A percentile compares a stretch with the other conserved stretches of the same genome.
Evolutionary conservation across 2,888 invertebrate genomes (phyloP).

Genomic region (Pachydiplax longipennis): DNA sequence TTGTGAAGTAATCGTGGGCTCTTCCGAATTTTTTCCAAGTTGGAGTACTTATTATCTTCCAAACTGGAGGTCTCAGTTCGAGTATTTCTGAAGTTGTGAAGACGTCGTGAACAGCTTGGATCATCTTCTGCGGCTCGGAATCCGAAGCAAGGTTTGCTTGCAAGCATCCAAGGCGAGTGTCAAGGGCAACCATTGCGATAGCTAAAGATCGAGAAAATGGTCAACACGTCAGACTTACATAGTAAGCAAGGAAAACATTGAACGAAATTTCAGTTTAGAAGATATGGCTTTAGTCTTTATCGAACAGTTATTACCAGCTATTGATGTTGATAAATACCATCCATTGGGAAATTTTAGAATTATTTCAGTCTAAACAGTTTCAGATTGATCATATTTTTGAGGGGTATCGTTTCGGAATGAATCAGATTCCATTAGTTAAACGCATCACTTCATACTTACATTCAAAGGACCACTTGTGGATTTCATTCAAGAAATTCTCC

Average conservation of each 20-base stretch:
- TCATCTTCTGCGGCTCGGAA: conserved; percentile 58
- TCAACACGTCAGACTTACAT: too few species aligned
- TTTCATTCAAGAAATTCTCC: conserved; percentile 55
- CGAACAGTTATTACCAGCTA: too few species aligned
- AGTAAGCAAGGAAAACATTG: too few species aligned
- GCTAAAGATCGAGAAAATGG: conserved; percentile 49
- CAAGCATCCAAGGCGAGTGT: conserved; percentile 60
- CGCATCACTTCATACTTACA: conserved; percentile 54
- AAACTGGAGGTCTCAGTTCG: conserved; percentile 57
- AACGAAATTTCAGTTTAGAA: too few species aligned
- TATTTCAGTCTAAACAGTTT: too few species aligned
- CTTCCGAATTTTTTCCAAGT: conserved; percentile 56
- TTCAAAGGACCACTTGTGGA: conserved; percentile 60
- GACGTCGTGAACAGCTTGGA: conserved; percentile 56
- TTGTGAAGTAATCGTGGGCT: conserved; percentile 58
- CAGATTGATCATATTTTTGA: too few species aligned
- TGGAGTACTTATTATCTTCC: conserved; percentile 56
- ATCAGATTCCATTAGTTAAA: too few species aligned
- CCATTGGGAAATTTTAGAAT: too few species aligned
- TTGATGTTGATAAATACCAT: too few species aligned
- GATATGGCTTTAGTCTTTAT: too few species aligned
- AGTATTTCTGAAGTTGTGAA: conserved; percentile 55
- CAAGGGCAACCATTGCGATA: conserved; percentile 59
- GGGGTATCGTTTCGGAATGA: too few species aligned
- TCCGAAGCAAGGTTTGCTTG: conserved; percentile 56